A percentile compares a stretch with the other conserved stretches of the same genome.
These are phyloP conservation scores for Uromys caudimaculatus DNA, from an alignment of 2,797 vertebrate genomes.

Conservation along the genomic window DNA sequence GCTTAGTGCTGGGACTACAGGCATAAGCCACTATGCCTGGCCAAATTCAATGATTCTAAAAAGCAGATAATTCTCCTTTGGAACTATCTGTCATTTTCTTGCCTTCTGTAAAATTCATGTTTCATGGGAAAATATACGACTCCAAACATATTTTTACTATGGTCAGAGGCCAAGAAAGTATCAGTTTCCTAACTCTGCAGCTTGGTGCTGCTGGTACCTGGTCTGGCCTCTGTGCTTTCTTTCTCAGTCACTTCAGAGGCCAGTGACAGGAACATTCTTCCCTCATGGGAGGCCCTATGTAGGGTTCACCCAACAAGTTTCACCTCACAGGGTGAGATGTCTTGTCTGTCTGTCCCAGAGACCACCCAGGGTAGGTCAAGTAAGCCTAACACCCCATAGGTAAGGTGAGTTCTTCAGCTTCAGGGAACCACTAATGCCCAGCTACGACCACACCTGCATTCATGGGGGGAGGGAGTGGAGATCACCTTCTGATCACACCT, in stretches of 20 bases:
- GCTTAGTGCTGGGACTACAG: no score
- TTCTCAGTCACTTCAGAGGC: accelerated
- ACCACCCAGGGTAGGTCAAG: background rate
- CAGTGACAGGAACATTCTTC: accelerated
- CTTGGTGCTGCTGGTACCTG: accelerated
- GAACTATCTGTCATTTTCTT: background rate
- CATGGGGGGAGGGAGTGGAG: accelerated
- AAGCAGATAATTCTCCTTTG: background rate
- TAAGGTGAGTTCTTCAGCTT: background rate
- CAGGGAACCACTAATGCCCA: background rate
- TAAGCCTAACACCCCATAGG: background rate
- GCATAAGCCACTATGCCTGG: background rate
- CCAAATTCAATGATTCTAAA: background rate
- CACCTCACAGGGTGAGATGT: accelerated
- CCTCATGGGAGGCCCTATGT: accelerated
- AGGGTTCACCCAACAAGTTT: background rate
- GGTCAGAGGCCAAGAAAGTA: accelerated
- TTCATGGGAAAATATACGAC: background rate
- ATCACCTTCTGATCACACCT: background rate
- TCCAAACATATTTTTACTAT: accelerated
- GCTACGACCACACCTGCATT: background rate
- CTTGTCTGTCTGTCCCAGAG: no score
- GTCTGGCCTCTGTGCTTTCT: background rate
- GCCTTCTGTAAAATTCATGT: background rate
- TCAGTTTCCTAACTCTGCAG: accelerated